phyloP scores from a whole-genome alignment of 2,888 invertebrate genomes.

The Lycaena phlaeas region DNA sequence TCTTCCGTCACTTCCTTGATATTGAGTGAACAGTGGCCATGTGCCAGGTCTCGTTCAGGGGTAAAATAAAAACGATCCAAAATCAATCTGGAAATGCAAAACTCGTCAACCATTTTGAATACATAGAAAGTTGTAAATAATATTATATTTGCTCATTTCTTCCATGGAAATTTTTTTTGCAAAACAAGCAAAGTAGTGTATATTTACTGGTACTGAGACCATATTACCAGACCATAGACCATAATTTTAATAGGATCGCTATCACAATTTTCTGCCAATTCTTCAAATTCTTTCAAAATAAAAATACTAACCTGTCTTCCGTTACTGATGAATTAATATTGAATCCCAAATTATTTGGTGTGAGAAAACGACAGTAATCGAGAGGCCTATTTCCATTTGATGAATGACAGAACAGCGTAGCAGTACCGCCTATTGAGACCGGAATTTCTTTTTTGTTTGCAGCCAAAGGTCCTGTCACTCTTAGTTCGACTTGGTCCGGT shows the following conservation, averaged over 20 bases:
- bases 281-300: too few relatives aligned
- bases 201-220: too few relatives aligned
- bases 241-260: too few relatives aligned
- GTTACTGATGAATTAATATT: slow-evolving; percentile 48
- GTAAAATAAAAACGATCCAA: slow-evolving; percentile 54
- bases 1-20: slow-evolving; percentile 38
- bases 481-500: slow-evolving; percentile 37
- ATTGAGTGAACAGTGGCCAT: slow-evolving; percentile 61
- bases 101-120: too few relatives aligned
- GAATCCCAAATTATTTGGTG: slow-evolving; percentile 48
- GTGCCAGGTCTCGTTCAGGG: slow-evolving; percentile 35
- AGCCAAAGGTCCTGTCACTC: slow-evolving; percentile 57
- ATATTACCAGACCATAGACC: too few relatives aligned
- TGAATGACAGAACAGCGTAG: slow-evolving; percentile 52
- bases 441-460: slow-evolving; percentile 34
- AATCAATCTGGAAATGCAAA: slow-evolving; percentile 37
- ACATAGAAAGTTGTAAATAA: too few relatives aligned
- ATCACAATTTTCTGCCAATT: too few relatives aligned
- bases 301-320: slow-evolving; percentile 41
- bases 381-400: slow-evolving; percentile 49
- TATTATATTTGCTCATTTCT: too few relatives aligned
- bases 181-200: too few relatives aligned
- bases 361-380: slow-evolving; percentile 61
- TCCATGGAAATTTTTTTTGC: too few relatives aligned
- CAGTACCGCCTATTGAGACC: slow-evolving; percentile 26